Evolutionary conservation across 2,113 vertebrate species (phyloP).

Genomic region (Coptodon rendalli): DNA sequence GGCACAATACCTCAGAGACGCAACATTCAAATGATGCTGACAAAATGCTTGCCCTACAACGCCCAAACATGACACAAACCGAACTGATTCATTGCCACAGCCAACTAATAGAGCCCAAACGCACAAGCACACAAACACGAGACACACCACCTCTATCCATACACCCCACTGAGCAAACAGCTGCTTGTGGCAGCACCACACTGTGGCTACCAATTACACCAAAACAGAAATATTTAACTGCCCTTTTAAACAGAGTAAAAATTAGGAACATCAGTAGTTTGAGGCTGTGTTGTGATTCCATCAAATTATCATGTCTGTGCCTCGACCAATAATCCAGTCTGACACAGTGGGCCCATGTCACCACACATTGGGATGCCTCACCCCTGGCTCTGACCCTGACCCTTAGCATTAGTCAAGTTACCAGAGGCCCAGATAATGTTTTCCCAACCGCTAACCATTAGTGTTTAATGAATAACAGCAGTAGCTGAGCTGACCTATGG

Average conservation of each 20-base stretch:
- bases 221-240: slow-evolving; percentile 15
- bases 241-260: background rate
- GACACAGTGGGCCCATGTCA: slow-evolving; percentile 8
- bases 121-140: background rate
- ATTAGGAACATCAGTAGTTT: slow-evolving; percentile 9
- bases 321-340: slow-evolving; percentile 7
- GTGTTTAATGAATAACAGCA: slow-evolving; percentile 63
- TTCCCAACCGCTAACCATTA: slow-evolving; percentile 63
- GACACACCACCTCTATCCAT: slow-evolving; percentile 14
- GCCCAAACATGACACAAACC: background rate
- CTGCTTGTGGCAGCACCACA: slow-evolving; percentile 56
- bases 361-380: background rate
- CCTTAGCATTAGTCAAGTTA: slow-evolving; percentile 39
- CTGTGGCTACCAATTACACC: slow-evolving; percentile 40
- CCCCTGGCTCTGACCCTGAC: slow-evolving; percentile 29
- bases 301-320: slow-evolving; percentile 26
- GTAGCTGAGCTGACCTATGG: slow-evolving; percentile 38
- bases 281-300: slow-evolving; percentile 9
- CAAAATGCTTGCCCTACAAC: background rate
- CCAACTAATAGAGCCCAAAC: background rate
- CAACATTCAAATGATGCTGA: slow-evolving; percentile 7
- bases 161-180: slow-evolving; percentile 64
- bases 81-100: background rate
- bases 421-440: slow-evolving; percentile 42
- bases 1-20: background rate